phyloP scores from a whole-genome alignment of 2,888 invertebrate genomes.

The Cyclophora albipunctata region DNA sequence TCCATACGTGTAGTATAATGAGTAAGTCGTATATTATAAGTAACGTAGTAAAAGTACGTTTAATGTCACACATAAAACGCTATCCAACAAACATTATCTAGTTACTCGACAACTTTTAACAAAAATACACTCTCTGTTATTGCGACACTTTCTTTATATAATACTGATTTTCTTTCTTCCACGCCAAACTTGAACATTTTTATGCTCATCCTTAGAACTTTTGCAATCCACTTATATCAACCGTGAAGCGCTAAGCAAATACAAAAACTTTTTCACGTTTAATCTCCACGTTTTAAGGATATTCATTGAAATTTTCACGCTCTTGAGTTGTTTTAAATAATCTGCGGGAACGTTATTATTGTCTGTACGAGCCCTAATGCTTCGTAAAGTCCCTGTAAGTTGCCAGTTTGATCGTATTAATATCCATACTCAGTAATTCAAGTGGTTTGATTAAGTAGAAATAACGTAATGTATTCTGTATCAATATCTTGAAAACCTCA shows the following conservation, averaged over 20 bases:
- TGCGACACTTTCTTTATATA: constrained; percentile 52
- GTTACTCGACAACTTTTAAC: constrained; percentile 51
- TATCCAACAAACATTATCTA: constrained; percentile 38
- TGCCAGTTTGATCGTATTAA: constrained; percentile 1
- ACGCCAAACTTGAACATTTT: constrained; percentile 59
- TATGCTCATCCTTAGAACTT: constrained; percentile 72
- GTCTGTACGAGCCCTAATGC: constrained; percentile 12
- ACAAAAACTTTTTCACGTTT: constrained; percentile 71
- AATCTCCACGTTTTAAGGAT: constrained; percentile 69
- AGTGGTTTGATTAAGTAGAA: too few species aligned
- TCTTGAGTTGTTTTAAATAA: constrained; percentile 61
- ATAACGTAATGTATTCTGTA: too few species aligned
- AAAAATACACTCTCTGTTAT: constrained; percentile 59
- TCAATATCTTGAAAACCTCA: too few species aligned
- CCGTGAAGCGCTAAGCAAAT: constrained; percentile 71
- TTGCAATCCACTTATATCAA: constrained; percentile 75
- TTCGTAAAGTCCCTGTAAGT: constrained; percentile 2
- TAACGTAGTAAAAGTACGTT: constrained; percentile 27
- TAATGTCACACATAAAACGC: constrained; percentile 35
- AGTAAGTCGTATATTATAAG: constrained; percentile 15
- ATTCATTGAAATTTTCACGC: constrained; percentile 66
- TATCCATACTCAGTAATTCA: too few species aligned
- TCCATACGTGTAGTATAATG: not conserved
- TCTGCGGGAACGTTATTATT: constrained; percentile 43
- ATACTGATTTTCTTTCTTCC: constrained; percentile 58